phyloP scores from a whole-genome alignment of 2,888 invertebrate genomes.

The Mechanitis messenoides region DNA sequence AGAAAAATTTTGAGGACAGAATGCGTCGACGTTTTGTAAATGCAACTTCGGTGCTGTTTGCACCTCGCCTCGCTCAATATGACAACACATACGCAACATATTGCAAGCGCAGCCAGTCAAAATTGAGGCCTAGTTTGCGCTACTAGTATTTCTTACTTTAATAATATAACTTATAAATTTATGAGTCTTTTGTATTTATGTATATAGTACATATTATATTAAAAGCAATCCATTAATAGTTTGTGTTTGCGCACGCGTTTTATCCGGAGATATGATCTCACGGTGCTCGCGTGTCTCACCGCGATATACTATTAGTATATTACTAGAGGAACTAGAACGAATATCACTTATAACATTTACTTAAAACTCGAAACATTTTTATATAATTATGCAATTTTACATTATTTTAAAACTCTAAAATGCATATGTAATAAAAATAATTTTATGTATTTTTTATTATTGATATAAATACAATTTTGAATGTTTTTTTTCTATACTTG shows the following conservation, averaged over 20 bases:
- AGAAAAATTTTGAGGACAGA: too few species aligned
- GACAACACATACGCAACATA: too few species aligned
- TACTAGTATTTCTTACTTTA: too few species aligned
- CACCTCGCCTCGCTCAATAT: too few species aligned
- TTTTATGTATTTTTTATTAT: neutral
- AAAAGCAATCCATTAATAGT: constrained; percentile 1
- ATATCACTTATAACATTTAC: neutral
- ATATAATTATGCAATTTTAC: neutral
- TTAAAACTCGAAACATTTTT: neutral
- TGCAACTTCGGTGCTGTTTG: too few species aligned
- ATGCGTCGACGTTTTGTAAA: too few species aligned
- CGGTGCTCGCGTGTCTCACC: constrained; percentile 52
- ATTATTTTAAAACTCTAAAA: neutral
- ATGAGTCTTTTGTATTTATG: too few species aligned
- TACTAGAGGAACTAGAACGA: constrained; percentile 7
- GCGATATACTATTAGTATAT: constrained; percentile 38
- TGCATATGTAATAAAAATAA: neutral
- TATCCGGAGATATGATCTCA: constrained; percentile 59
- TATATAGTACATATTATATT: too few species aligned
- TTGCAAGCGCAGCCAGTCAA: too few species aligned
- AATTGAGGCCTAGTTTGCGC: too few species aligned
- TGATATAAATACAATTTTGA: neutral
- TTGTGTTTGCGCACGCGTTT: constrained; percentile 30
- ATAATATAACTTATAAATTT: too few species aligned
- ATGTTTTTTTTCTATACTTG: too few species aligned